Evolutionary conservation across 2,797 vertebrate genomes (phyloP).

Genomic region (Hydrocynus forskahlii): DNA sequence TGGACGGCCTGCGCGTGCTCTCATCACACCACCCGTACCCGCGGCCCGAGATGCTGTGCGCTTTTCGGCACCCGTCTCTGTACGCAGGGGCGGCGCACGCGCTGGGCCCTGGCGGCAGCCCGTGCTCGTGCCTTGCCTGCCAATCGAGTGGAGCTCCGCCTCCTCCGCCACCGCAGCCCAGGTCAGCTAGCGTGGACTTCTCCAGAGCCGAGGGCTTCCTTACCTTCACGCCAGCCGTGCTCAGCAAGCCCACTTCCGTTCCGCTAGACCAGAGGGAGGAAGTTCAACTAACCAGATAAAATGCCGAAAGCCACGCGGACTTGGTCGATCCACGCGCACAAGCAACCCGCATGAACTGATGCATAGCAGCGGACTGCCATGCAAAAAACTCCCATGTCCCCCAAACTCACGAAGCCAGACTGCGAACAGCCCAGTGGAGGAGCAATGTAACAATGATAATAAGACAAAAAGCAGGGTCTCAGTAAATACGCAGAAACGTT

Average conservation of each 20-base stretch:
- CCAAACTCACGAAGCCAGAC: conserved; percentile 4
- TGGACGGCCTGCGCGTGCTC: conserved; percentile 94
- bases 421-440: conserved; percentile 16
- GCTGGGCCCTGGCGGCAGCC: conserved; percentile 84
- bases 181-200: conserved; percentile 90
- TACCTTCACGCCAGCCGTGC: conserved; percentile 93
- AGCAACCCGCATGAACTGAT: conserved; percentile 42
- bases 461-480: conserved; percentile 11
- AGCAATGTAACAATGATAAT: neutral
- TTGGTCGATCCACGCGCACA: conserved; percentile 40
- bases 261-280: conserved; percentile 97
- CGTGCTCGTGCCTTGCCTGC: conserved; percentile 94
- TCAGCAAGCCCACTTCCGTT: conserved; percentile 93
- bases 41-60: conserved; percentile 95
- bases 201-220: conserved; percentile 95
- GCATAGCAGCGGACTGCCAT: conserved; percentile 32
- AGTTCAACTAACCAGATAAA: conserved; percentile 96
- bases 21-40: conserved; percentile 89
- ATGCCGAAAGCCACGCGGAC: neutral
- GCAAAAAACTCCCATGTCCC: conserved; percentile 12
- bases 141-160: conserved; percentile 84
- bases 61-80: conserved; percentile 93
- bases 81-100: conserved; percentile 89
- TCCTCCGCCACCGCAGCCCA: conserved; percentile 56
- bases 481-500: conserved; percentile 22